Conservation (phyloP, 1,140 invertebrate species). For the Proctacanthus coquilletti region DNA sequence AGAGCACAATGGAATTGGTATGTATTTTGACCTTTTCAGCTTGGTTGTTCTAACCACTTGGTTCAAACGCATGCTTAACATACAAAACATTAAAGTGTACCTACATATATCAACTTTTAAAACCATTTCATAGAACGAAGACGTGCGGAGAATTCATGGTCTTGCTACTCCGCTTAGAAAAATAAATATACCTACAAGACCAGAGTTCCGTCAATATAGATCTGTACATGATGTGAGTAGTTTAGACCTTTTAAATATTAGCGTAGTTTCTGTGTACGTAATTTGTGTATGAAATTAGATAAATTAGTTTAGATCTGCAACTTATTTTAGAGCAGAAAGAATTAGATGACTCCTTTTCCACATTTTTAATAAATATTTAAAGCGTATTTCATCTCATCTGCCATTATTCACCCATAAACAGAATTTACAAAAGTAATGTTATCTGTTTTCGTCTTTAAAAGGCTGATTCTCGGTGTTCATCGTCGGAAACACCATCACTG, state of each 20-base stretch:
- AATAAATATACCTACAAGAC: constrained; percentile 31
- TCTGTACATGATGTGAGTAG: constrained; percentile 30
- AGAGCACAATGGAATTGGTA: constrained; percentile 30
- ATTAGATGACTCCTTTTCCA: not conserved
- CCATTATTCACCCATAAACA: no score
- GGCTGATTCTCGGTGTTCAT: constrained; percentile 26
- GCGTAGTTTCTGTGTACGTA: no score
- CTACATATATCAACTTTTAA: constrained; percentile 1
- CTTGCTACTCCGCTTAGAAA: constrained; percentile 31
- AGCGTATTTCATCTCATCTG: not conserved
- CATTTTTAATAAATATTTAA: not conserved
- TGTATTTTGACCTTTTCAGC: constrained; percentile 7
- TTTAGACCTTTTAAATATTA: constrained; percentile 14
- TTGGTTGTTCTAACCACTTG: not conserved
- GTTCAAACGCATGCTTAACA: not conserved
- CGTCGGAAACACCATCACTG: constrained; percentile 37
- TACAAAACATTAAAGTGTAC: constrained; percentile 4
- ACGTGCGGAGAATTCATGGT: constrained; percentile 31
- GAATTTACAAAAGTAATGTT: no score
- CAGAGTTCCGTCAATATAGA: constrained; percentile 30
- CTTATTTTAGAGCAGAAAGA: constrained; percentile 2
- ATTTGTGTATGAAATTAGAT: no score
- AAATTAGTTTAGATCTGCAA: constrained; percentile 1
- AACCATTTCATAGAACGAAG: constrained; percentile 21
- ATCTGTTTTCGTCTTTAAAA: constrained; percentile 6